A percentile compares a stretch with the other conserved stretches of the same genome.
These are phyloP conservation scores for Smithornis capensis DNA, from an alignment of 2,113 vertebrate genomes.

Conservation along the genomic window DNA sequence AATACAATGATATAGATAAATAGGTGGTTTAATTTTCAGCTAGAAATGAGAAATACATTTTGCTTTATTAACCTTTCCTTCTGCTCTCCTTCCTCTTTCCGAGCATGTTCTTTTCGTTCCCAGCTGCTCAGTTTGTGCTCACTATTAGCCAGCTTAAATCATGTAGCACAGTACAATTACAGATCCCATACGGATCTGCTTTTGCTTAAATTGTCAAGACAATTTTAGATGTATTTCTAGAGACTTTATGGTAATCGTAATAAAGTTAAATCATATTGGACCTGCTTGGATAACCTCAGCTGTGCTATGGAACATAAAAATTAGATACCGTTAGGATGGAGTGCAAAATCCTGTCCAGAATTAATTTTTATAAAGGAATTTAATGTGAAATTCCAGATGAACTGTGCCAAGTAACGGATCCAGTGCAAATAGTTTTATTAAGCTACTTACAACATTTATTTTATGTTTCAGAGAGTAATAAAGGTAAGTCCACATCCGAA, in stretches of 20 bases:
- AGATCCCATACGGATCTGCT: slow-evolving; percentile 43
- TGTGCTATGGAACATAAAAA: not conserved
- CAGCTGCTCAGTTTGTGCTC: slow-evolving; percentile 39
- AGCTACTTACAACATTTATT: not conserved
- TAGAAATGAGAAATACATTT: not conserved
- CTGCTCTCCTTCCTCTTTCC: not conserved
- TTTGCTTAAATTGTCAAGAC: slow-evolving; percentile 53
- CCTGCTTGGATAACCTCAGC: not conserved
- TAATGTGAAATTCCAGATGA: not conserved
- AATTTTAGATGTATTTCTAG: slow-evolving; percentile 24
- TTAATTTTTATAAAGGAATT: not conserved
- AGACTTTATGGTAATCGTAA: not conserved
- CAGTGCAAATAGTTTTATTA: not conserved
- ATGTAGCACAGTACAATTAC: slow-evolving; percentile 12
- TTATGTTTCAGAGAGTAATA: not conserved
- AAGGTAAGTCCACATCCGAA: not conserved
- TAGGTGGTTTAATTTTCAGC: not conserved
- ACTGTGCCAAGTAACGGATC: not conserved
- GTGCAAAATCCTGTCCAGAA: not conserved
- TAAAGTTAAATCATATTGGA: slow-evolving; percentile 10
- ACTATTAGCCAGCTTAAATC: slow-evolving; percentile 25
- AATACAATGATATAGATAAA: not conserved
- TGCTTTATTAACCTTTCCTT: slow-evolving; percentile 12
- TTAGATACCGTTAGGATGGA: not conserved
- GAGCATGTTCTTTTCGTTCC: not conserved